phyloP scores from a whole-genome alignment of 2,113 vertebrate genomes.

The Galeopterus variegatus region DNA sequence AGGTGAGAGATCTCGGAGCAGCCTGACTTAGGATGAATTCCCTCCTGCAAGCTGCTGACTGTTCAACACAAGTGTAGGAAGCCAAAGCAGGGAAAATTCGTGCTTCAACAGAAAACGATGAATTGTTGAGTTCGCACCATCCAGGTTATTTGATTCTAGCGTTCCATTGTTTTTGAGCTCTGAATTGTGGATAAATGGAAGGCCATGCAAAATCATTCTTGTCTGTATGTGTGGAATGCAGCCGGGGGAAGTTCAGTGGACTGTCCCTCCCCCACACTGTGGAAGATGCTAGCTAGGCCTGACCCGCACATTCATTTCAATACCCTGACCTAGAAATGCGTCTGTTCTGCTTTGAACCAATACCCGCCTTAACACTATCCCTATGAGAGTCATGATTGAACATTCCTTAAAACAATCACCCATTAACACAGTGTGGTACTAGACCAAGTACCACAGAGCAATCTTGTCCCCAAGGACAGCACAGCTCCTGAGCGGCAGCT shows the following conservation, averaged over 20 bases:
- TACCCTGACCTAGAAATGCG: not conserved
- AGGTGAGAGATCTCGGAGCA: not conserved
- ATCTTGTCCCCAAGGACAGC: not conserved
- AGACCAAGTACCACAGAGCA: not conserved
- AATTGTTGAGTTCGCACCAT: not conserved
- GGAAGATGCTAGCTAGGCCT: not conserved
- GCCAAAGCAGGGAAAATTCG: not conserved
- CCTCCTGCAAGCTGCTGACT: not conserved
- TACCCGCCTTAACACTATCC: not conserved
- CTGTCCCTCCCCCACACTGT: rapidly evolving
- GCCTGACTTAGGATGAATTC: not conserved
- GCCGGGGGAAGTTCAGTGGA: not conserved
- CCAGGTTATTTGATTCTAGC: not conserved
- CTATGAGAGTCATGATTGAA: not conserved
- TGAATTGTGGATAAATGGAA: not conserved
- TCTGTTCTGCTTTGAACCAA: not conserved
- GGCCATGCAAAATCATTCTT: not conserved
- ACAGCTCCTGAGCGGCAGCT: too few species aligned
- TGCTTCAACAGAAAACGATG: not conserved
- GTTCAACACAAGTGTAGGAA: not conserved
- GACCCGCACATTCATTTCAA: not conserved
- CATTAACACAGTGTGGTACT: not conserved
- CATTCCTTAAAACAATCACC: not conserved
- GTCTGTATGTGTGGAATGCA: not conserved
- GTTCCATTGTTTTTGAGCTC: not conserved